These are phyloP conservation scores for Nestor notabilis DNA, from an alignment of 2,113 vertebrate species.

Conservation along the genomic window DNA sequence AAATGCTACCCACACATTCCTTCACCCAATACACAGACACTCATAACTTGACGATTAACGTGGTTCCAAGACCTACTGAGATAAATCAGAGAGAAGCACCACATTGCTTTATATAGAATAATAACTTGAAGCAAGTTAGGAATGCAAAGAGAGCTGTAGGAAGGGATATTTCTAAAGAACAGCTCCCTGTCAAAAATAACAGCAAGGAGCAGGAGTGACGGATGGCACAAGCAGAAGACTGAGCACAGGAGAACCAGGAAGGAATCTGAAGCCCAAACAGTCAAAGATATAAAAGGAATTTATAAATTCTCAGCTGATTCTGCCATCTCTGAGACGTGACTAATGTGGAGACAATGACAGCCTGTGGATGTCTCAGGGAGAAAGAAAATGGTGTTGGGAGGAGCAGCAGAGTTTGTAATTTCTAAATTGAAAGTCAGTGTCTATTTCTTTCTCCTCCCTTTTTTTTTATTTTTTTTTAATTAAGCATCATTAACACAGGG, in stretches of 20 bases:
- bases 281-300: background rate
- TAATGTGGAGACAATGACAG: background rate
- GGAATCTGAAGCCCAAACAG: constrained; percentile 20
- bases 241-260: background rate
- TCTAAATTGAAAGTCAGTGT: background rate
- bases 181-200: constrained; percentile 7
- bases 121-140: background rate
- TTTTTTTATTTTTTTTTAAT: background rate
- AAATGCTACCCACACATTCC: constrained; percentile 44
- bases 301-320: constrained; percentile 22
- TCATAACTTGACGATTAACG: background rate
- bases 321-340: background rate
- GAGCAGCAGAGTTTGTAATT: background rate
- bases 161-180: constrained; percentile 5
- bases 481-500: background rate
- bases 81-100: constrained; percentile 25
- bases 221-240: background rate
- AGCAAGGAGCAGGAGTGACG: background rate
- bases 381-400: background rate
- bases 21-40: background rate
- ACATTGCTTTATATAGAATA: constrained; percentile 21
- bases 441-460: background rate
- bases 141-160: background rate
- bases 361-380: background rate
- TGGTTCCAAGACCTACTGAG: constrained; percentile 32